A percentile compares a stretch with the other conserved stretches of the same genome.
Conservation (phyloP, 2,113 vertebrate genomes). For the Chloebia gouldiae region DNA sequence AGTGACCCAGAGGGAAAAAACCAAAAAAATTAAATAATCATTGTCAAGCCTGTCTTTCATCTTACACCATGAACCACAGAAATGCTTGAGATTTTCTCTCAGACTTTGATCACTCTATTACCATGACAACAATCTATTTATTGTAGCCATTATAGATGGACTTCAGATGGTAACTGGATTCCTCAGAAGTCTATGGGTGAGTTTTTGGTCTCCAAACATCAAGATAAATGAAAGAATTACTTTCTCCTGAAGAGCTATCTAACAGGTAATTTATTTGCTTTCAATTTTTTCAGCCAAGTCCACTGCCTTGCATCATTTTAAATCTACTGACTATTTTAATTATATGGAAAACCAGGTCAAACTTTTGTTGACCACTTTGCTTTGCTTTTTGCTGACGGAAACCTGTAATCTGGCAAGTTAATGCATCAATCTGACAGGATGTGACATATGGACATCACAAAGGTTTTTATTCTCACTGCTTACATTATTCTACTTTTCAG, state of each 20-base stretch:
- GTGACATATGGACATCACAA: not conserved
- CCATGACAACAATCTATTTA: conserved; percentile 31
- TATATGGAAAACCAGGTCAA: not conserved
- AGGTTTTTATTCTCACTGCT: not conserved
- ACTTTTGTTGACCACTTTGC: not conserved
- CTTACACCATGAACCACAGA: not conserved
- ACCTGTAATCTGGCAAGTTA: not conserved
- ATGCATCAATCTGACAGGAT: not conserved
- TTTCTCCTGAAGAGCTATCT: not conserved
- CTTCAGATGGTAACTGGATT: conserved; percentile 1
- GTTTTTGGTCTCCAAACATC: not conserved
- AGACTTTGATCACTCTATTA: conserved; percentile 14
- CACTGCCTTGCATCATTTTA: not conserved
- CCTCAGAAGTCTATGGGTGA: not conserved
- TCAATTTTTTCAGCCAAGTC: not conserved
- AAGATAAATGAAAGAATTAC: not conserved
- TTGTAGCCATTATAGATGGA: not conserved
- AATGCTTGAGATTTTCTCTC: not conserved
- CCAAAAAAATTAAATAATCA: not conserved
- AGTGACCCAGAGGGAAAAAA: not conserved
- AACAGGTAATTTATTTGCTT: not conserved
- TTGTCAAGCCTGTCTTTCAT: not conserved
- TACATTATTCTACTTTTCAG: not conserved
- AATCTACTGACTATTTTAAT: conserved; percentile 8
- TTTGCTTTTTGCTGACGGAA: conserved; percentile 13